Percentiles rank a stretch among this genome's conserved stretches.
phyloP scores from a whole-genome alignment of 2,888 invertebrate species.

The Phyllotreta striolata region DNA sequence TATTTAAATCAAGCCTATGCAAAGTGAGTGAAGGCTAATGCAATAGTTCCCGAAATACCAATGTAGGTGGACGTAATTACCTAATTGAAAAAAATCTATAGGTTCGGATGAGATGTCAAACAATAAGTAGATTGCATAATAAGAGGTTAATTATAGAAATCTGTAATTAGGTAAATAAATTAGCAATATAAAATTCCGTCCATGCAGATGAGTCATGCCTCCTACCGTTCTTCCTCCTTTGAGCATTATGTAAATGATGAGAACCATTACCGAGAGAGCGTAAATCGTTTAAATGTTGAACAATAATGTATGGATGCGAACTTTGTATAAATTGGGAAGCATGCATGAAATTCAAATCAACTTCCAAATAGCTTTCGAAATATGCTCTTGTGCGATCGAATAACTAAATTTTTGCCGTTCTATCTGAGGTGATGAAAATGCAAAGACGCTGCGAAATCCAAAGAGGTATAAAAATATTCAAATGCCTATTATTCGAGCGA shows the following conservation, averaged over 20 bases:
- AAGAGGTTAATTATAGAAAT: no score
- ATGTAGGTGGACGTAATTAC: not conserved
- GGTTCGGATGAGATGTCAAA: no score
- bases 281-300: conserved; percentile 29
- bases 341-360: conserved; percentile 16
- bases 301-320: conserved; percentile 31
- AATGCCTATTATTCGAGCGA: not conserved
- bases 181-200: no score
- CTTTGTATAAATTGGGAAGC: conserved; percentile 23
- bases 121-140: not conserved
- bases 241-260: conserved; percentile 33
- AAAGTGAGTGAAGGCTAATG: conserved; percentile 16
- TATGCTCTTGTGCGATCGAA: conserved; percentile 15
- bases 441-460: not conserved
- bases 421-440: conserved; percentile 8
- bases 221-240: conserved; percentile 11
- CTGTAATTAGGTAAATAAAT: no score
- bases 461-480: not conserved
- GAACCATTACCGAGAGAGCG: conserved; percentile 24
- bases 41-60: not conserved
- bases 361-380: conserved; percentile 22
- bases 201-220: no score
- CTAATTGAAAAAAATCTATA: no score
- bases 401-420: conserved; percentile 15
- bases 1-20: conserved; percentile 26